Evolutionary conservation across 2,113 vertebrate genomes (phyloP).

Genomic region (Mustela nigripes): DNA sequence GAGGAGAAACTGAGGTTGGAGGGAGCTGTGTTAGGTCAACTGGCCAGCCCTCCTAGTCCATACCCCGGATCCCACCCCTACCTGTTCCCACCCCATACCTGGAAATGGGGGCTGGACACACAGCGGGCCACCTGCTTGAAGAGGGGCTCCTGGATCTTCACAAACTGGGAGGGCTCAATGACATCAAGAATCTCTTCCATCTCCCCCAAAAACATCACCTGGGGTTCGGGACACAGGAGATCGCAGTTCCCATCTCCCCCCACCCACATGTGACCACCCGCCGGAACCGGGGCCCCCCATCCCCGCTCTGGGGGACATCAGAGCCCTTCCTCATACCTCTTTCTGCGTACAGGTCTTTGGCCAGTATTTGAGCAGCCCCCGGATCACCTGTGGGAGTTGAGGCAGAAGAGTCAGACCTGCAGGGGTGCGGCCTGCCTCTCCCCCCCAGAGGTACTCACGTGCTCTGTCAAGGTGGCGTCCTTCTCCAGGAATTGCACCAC

Average conservation of each 20-base stretch:
- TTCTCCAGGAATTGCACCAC: constrained; percentile 97
- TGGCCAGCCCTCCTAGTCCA: background rate
- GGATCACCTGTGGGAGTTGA: constrained; percentile 90
- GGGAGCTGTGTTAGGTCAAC: background rate
- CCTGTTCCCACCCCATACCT: constrained; percentile 84
- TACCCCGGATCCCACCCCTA: background rate
- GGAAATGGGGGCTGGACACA: constrained; percentile 96
- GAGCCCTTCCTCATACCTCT: constrained; percentile 88
- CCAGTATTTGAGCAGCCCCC: constrained; percentile 96
- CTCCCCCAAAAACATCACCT: constrained; percentile 97
- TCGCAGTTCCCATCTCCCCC: background rate
- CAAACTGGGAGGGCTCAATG: constrained; percentile 95
- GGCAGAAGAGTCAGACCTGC: constrained; percentile 45
- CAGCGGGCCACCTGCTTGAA: constrained; percentile 95
- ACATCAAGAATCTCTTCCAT: constrained; percentile 96
- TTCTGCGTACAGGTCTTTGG: constrained; percentile 97
- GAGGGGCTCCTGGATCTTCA: constrained; percentile 95
- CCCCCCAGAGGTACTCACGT: constrained; percentile 88
- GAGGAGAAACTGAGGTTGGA: background rate
- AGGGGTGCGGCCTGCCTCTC: background rate
- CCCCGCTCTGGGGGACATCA: background rate
- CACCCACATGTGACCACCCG: background rate
- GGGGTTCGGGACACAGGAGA: background rate
- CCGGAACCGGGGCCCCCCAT: background rate
- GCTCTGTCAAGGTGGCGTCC: constrained; percentile 95